Evolutionary conservation across 2,113 vertebrate genomes (phyloP).

Genomic region (Poeciliopsis turrubarensis): DNA sequence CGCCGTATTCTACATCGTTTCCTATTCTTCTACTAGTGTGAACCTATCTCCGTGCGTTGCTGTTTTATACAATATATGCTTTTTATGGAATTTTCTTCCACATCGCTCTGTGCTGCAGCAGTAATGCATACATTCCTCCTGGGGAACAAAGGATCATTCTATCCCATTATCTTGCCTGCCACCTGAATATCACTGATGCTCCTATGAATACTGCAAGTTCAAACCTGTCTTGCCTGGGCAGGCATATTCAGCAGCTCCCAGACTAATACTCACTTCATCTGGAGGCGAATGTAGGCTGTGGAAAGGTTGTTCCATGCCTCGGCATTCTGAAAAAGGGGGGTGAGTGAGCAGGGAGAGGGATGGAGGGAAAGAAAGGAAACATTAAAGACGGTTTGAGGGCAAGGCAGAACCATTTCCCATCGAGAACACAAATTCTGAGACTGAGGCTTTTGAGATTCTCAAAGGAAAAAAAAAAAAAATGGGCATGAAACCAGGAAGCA

Average conservation of each 20-base stretch:
- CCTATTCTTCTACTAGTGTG: not conserved
- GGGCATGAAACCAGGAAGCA: not conserved
- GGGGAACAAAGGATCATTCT: not conserved
- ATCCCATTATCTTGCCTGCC: not conserved
- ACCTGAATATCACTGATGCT: not conserved
- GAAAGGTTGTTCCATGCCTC: constrained; percentile 99
- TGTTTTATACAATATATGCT: not conserved
- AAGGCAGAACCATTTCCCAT: too few relatives aligned
- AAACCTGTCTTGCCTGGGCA: not conserved
- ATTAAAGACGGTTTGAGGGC: not conserved
- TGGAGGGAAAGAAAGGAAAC: not conserved
- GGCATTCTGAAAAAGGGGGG: constrained; percentile 84
- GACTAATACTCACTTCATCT: constrained; percentile 89
- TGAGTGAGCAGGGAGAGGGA: not conserved
- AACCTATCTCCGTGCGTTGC: not conserved
- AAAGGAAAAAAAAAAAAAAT: too few relatives aligned
- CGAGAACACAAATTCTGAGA: too few relatives aligned
- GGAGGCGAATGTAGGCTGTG: constrained; percentile 92
- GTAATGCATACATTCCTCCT: not conserved
- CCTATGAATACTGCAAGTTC: not conserved
- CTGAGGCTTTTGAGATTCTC: too few relatives aligned
- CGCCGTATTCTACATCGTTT: too few relatives aligned
- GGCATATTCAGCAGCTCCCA: not conserved
- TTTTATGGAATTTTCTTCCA: not conserved
- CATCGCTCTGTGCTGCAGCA: not conserved